Percentiles rank a stretch among this genome's conserved stretches.
These are phyloP conservation scores for Isichthys henryi DNA, from an alignment of 2,113 vertebrate species.

Conservation along the genomic window DNA sequence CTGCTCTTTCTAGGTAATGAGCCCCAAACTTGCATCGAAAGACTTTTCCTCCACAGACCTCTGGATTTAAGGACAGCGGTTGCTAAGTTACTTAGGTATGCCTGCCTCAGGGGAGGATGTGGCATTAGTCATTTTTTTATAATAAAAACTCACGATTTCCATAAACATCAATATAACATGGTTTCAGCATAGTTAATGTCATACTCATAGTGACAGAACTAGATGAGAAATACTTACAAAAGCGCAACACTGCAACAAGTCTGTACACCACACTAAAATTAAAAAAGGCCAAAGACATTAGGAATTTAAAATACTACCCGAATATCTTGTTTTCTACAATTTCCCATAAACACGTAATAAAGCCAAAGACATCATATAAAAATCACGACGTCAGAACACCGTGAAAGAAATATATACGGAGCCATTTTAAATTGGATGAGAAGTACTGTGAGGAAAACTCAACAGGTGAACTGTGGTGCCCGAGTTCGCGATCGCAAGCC, in stretches of 20 bases:
- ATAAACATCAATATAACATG: neutral
- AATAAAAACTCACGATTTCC: neutral
- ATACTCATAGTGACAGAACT: neutral
- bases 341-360: neutral
- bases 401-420: neutral
- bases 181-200: neutral
- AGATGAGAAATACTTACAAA: neutral
- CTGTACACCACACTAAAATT: neutral
- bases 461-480: constrained; percentile 37
- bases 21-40: neutral
- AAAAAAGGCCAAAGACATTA: neutral
- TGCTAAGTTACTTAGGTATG: constrained; percentile 1
- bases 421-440: neutral
- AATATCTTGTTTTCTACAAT: neutral
- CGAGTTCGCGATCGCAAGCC: constrained; percentile 9
- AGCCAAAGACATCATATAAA: neutral
- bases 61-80: neutral
- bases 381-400: neutral
- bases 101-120: neutral
- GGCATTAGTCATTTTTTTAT: constrained; percentile 11
- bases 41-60: neutral
- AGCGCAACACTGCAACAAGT: neutral
- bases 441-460: constrained; percentile 14
- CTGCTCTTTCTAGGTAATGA: neutral
- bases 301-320: neutral